These are phyloP conservation scores for Silvanus unidentatus DNA, from an alignment of 2,888 invertebrate genomes.

Conservation along the genomic window DNA sequence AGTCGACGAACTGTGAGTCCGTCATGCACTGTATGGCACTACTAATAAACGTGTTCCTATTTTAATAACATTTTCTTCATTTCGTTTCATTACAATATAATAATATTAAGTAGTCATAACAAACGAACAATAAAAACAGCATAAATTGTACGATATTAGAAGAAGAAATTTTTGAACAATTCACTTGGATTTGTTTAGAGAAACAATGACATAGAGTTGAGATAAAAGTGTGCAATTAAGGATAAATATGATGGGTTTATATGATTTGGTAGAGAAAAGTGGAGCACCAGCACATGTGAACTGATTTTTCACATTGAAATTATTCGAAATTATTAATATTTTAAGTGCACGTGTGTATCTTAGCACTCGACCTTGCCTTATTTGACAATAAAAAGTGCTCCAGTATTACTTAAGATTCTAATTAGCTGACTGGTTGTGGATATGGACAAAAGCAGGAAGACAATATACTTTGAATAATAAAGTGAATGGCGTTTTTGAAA, in stretches of 20 bases:
- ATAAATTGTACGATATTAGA: not conserved
- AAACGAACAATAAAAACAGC: too few relatives aligned
- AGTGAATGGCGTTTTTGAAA: conserved; percentile 5
- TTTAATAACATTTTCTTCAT: conserved; percentile 16
- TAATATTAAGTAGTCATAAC: too few relatives aligned
- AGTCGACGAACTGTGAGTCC: conserved; percentile 28
- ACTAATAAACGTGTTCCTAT: conserved; percentile 24
- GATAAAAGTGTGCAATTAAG: too few relatives aligned
- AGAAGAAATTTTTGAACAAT: not conserved
- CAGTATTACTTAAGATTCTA: not conserved
- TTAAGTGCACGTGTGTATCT: too few relatives aligned
- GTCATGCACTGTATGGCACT: conserved; percentile 31
- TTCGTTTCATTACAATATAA: conserved; percentile 1
- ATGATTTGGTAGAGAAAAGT: too few relatives aligned
- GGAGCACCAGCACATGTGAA: too few relatives aligned
- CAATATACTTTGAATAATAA: not conserved
- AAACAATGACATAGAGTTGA: too few relatives aligned
- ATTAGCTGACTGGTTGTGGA: not conserved
- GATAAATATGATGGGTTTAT: too few relatives aligned
- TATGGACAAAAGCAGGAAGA: conserved; percentile 2
- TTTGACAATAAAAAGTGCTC: not conserved
- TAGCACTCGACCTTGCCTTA: too few relatives aligned
- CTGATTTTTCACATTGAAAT: too few relatives aligned
- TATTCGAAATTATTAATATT: too few relatives aligned
- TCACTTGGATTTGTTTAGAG: too few relatives aligned